Evolutionary conservation across 2,797 vertebrate species (phyloP).

Genomic region (Phaenicophaeus curvirostris): DNA sequence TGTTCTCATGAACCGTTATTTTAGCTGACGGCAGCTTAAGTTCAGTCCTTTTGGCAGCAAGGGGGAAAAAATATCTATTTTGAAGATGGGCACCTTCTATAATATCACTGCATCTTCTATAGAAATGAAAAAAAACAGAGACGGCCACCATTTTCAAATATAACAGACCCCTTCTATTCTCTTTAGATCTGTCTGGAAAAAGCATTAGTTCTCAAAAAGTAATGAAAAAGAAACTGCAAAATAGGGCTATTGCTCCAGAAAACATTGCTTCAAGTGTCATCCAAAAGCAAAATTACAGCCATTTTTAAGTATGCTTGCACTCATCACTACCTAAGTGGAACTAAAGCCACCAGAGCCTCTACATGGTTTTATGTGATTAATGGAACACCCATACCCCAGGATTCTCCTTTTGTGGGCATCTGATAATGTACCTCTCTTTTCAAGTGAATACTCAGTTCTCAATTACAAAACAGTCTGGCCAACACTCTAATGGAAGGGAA

Average conservation of each 20-base stretch:
- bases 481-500: background rate
- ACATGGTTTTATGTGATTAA: background rate
- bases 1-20: background rate
- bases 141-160: background rate
- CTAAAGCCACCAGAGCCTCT: background rate
- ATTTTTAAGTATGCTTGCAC: background rate
- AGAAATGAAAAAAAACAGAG: background rate
- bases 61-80: background rate
- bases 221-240: background rate
- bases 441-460: background rate
- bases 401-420: background rate
- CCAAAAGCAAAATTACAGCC: background rate
- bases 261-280: background rate
- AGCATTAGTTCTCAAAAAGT: background rate
- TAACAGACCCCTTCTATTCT: background rate
- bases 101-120: background rate
- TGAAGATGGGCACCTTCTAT: background rate
- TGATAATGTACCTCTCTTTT: background rate
- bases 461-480: background rate
- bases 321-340: background rate
- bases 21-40: background rate
- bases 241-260: background rate
- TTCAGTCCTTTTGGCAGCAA: background rate
- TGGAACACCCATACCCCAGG: background rate
- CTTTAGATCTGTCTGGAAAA: background rate